Base-by-base conservation (phyloP, 2,888 invertebrate genomes). In the Proisotoma minuta region DNA sequence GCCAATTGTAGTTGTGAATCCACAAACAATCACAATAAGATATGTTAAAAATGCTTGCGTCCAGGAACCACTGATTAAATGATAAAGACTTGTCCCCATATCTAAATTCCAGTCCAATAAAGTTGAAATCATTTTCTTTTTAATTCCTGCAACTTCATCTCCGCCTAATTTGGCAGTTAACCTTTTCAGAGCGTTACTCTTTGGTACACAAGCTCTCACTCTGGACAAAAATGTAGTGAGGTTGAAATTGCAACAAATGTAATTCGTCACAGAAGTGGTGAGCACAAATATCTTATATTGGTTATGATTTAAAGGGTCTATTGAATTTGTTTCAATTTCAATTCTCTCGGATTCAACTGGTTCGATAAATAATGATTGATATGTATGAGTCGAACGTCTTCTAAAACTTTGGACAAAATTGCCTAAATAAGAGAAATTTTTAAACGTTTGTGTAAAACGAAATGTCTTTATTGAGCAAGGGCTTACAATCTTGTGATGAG, bases 31-130 rank as follows among this genome's bases (percentile, higher is more conserved):
- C 4, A 39, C 40, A 39, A 54, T 54, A 4, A 39, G 23, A 39
- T 54, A 54, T 4, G 54, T 54, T 15, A 54, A 39, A 4, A 40
- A 5, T 22, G 54, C 34, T 4, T 54, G 22, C 3, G 39, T 39
- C 54, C 34, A 54, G 3, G 3, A 3, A 20, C 10, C 10, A 39
- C 28, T 34, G 4, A 20, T 18, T 18, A 39, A 34, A 24, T 54
- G 39, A 10, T 34, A 15, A 12, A 24, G 23, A 22, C 39, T 28
- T 12, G 54, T 54, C 3, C 39, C 39, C n/a, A 54, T 5, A 12
- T 54, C 54, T 39, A 54, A 10, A 29, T 22, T 23, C 54, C 54
- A 54, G 34, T 54, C 54, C 15, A 29, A 3, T n/a, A 24, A 3
- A 4, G 28, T 39, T 4, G 18, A 39, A 5, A 39, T 5, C 20